A percentile compares a stretch with the other conserved stretches of the same genome.
These are phyloP conservation scores for Erethizon dorsatum DNA, from an alignment of 2,797 vertebrate species.

Conservation along the genomic window DNA sequence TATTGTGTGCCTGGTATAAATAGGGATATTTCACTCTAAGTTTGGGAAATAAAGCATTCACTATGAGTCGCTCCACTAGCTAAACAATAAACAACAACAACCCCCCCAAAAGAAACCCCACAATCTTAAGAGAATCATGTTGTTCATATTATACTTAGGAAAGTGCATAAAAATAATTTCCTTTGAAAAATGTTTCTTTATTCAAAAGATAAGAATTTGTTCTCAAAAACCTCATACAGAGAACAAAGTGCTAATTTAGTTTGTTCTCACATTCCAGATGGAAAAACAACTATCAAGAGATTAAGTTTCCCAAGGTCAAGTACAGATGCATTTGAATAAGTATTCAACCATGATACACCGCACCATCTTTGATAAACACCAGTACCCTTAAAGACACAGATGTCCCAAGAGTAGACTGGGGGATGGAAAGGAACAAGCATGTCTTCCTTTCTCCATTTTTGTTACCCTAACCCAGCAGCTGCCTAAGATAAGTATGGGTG, in stretches of 20 bases:
- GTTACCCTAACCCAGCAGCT: neutral
- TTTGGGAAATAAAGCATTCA: slow-evolving; percentile 26
- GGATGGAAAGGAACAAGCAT: neutral
- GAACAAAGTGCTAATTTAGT: slow-evolving; percentile 15
- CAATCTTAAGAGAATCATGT: neutral
- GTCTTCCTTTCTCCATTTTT: neutral
- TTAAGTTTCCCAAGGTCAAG: slow-evolving; percentile 26
- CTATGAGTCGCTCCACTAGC: neutral
- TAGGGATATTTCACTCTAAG: neutral
- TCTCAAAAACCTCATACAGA: slow-evolving; percentile 42
- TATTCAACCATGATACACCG: neutral
- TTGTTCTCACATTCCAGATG: slow-evolving; percentile 52
- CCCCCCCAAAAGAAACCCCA: neutral
- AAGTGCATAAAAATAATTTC: neutral
- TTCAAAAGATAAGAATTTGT: neutral
- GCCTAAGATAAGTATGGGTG: neutral
- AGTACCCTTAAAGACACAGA: neutral
- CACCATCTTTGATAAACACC: neutral
- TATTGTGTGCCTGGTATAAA: neutral
- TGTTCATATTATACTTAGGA: neutral
- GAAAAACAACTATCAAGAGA: slow-evolving; percentile 31
- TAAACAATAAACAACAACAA: slow-evolving; percentile 17
- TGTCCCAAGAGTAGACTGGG: neutral
- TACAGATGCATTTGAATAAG: neutral
- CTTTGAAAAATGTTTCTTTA: neutral